phyloP scores from a whole-genome alignment of 2,888 invertebrate genomes.

The Augiades crinisus region DNA sequence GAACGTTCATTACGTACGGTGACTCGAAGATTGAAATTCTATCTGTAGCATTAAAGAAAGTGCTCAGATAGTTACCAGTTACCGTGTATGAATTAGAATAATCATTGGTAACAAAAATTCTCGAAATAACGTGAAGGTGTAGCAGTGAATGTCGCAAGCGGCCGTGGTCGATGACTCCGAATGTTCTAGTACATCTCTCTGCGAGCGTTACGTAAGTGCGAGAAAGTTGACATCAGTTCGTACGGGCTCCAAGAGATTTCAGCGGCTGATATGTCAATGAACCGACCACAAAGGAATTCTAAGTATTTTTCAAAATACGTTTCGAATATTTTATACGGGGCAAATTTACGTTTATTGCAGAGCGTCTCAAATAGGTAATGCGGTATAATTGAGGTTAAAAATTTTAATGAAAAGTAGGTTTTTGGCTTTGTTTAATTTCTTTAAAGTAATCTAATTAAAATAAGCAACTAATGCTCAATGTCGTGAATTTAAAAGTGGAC shows the following conservation, averaged over 20 bases:
- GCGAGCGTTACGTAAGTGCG: constrained; percentile 67
- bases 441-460: too few relatives aligned
- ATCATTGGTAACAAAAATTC: constrained; percentile 29
- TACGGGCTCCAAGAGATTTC: constrained; percentile 21
- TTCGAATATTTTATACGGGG: too few relatives aligned
- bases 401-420: too few relatives aligned
- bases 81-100: constrained; percentile 20
- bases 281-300: constrained; percentile 5
- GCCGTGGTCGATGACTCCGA: constrained; percentile 79
- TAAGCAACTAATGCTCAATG: too few relatives aligned
- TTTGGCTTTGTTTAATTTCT: too few relatives aligned
- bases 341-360: too few relatives aligned
- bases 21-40: background rate
- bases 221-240: constrained; percentile 77
- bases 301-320: background rate
- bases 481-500: too few relatives aligned
- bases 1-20: background rate
- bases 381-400: too few relatives aligned
- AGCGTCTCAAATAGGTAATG: too few relatives aligned
- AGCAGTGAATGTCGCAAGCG: constrained; percentile 69
- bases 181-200: constrained; percentile 76
- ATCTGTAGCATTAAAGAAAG: constrained; percentile 15
- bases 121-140: constrained; percentile 46
- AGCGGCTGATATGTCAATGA: constrained; percentile 24
- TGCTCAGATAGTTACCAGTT: constrained; percentile 12